phyloP scores from a whole-genome alignment of 2,797 vertebrate species.

The Telmatherina bonti region DNA sequence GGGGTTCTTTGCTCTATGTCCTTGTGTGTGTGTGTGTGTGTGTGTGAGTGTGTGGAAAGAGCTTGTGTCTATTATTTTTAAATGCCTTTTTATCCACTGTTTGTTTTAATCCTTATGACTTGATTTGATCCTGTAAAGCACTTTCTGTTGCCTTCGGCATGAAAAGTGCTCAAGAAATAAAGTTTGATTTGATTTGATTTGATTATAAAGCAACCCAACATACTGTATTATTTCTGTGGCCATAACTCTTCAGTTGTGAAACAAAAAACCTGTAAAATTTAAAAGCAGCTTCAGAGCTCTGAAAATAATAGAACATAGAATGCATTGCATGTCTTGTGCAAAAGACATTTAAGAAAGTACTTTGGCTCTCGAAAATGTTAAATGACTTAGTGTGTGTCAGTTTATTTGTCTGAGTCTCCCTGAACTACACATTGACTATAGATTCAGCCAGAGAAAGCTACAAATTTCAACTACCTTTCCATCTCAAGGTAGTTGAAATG shows the following conservation, averaged over 20 bases:
- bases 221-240: not conserved
- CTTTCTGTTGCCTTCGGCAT: too few relatives aligned
- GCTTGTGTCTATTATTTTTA: too few relatives aligned
- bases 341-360: constrained; percentile 27
- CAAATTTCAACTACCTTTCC: constrained; percentile 21
- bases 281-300: not conserved
- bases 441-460: too few relatives aligned
- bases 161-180: too few relatives aligned
- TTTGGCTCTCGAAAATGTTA: constrained; percentile 57
- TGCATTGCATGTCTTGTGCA: constrained; percentile 49
- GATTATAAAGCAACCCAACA: not conserved
- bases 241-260: constrained; percentile 6
- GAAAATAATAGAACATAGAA: constrained; percentile 56
- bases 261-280: constrained; percentile 1
- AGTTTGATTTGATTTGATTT: too few relatives aligned
- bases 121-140: too few relatives aligned
- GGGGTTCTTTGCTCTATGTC: too few relatives aligned
- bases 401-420: constrained; percentile 48
- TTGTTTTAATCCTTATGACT: too few relatives aligned
- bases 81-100: too few relatives aligned
- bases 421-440: too few relatives aligned
- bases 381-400: constrained; percentile 63
- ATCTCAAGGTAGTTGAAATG: constrained; percentile 26
- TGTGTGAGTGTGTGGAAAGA: too few relatives aligned
- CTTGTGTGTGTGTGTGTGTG: too few relatives aligned